These are phyloP conservation scores for Australoheros scitulus DNA, from an alignment of 2,113 vertebrate species.

Conservation along the genomic window DNA sequence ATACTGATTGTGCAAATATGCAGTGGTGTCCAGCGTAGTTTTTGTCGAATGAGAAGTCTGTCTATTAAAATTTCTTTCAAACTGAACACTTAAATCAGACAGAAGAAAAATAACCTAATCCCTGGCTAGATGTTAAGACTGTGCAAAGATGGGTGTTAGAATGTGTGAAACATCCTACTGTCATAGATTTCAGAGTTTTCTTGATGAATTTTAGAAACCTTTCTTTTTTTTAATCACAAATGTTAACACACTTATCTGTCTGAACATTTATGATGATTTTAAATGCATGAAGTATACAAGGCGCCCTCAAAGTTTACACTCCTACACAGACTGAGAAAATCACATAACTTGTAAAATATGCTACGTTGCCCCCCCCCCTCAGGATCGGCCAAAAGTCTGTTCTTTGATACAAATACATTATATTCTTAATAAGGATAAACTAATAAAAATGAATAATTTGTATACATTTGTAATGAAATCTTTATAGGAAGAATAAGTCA, in stretches of 20 bases:
- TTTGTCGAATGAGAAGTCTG: slow-evolving; percentile 58
- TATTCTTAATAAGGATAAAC: slow-evolving; percentile 36
- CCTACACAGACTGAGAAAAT: slow-evolving; percentile 34
- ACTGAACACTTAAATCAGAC: slow-evolving; percentile 69
- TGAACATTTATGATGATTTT: slow-evolving; percentile 13
- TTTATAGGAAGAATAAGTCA: slow-evolving; percentile 57
- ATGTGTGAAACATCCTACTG: neutral
- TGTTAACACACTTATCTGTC: slow-evolving; percentile 3
- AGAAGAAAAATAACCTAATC: slow-evolving; percentile 50
- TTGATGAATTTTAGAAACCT: slow-evolving; percentile 18
- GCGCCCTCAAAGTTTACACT: slow-evolving; percentile 10
- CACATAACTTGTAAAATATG: slow-evolving; percentile 35
- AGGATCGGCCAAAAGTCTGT: neutral
- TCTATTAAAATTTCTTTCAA: slow-evolving; percentile 31
- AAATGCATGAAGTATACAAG: slow-evolving; percentile 23
- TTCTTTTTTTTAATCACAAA: neutral
- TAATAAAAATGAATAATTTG: slow-evolving; percentile 41
- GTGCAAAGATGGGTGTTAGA: slow-evolving; percentile 54
- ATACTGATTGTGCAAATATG: slow-evolving; percentile 75
- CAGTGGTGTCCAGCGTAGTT: slow-evolving; percentile 48
- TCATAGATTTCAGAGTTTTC: slow-evolving; percentile 9
- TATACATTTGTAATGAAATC: slow-evolving; percentile 30
- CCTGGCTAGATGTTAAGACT: slow-evolving; percentile 45
- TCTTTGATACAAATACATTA: slow-evolving; percentile 54
- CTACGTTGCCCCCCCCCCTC: neutral